These are phyloP conservation scores for Buteo buteo DNA, from an alignment of 2,113 vertebrate species.

Conservation along the genomic window DNA sequence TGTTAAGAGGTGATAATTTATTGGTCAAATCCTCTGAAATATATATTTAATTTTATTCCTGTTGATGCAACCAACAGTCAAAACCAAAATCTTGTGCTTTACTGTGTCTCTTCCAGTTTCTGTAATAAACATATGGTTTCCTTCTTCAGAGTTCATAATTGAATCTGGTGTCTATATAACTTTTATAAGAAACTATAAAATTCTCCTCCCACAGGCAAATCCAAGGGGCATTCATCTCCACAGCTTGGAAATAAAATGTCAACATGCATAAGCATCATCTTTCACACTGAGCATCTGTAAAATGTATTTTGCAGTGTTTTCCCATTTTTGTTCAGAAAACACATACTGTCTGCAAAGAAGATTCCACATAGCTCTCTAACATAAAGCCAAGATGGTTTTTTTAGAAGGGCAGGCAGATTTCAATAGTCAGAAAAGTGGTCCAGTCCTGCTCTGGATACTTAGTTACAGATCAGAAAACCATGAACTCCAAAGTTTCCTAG, in stretches of 20 bases:
- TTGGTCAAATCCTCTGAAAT: neutral
- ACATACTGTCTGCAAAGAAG: neutral
- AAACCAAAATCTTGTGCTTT: neutral
- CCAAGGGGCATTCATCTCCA: neutral
- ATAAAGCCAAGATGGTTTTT: neutral
- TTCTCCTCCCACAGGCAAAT: neutral
- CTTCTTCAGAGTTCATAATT: neutral
- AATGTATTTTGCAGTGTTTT: neutral
- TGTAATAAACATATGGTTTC: neutral
- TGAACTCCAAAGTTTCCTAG: neutral
- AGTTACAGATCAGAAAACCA: neutral
- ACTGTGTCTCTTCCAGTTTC: neutral
- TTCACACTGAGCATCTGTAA: neutral
- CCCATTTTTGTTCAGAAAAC: neutral
- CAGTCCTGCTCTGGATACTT: neutral
- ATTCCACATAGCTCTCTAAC: neutral
- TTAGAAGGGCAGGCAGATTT: neutral
- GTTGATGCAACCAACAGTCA: neutral
- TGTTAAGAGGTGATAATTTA: neutral
- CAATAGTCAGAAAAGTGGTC: neutral
- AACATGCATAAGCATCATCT: neutral
- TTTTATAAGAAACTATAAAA: neutral
- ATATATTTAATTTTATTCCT: neutral
- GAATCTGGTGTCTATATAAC: neutral
- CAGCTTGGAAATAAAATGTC: neutral